Base-by-base conservation (phyloP, 2,888 invertebrate species). In the Chelonus formosanus region DNA sequence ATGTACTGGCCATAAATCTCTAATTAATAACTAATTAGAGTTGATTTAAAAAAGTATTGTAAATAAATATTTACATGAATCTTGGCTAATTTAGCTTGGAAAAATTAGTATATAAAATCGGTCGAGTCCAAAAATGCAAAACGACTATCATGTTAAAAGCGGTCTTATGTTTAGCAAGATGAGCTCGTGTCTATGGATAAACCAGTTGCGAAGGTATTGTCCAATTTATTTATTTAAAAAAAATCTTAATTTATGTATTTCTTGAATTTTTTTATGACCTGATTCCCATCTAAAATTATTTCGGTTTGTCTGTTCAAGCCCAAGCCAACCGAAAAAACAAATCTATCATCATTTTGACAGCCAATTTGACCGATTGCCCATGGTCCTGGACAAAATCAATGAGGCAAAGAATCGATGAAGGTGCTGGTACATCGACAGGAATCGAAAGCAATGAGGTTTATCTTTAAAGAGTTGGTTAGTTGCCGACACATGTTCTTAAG, bases 391-490 rank as follows among this genome's bases (percentile, higher is more conserved):
- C 67, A 65, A 62, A 48, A 70, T 62, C 65, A 63, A 63, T 31
- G 43, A 64, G 65, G 58, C 59, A 67, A 44, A 48, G 54, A n/a
- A 57, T 10, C 63, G 63, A 72, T 73, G 71, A 73, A 73, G 75
- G 71, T 73, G 72, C 73, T 52, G 44, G 53, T 70, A 73, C 72
- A 76, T 76, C 71, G 75, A 73, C 73, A 74, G 71, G 66, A 73
- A 72, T 76, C 75, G 76, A 75, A 76, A 68, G 76, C 75, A 73
- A 76, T 78, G 74, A 78, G 76, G 47, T 54, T 32, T 62, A 34
- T 8, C 74, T 55, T 56, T 54, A 67, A 71, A 65, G 67, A 69
- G 66, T 70, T 66, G 70, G 73, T 40, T 40, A 5, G 40, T 6
- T 40, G 40, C 40, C 40, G 40, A 75, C 76, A 75, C 71, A 75